These are phyloP conservation scores for Dendrocincla fuliginosa DNA, from an alignment of 2,797 vertebrate species.

Conservation along the genomic window DNA sequence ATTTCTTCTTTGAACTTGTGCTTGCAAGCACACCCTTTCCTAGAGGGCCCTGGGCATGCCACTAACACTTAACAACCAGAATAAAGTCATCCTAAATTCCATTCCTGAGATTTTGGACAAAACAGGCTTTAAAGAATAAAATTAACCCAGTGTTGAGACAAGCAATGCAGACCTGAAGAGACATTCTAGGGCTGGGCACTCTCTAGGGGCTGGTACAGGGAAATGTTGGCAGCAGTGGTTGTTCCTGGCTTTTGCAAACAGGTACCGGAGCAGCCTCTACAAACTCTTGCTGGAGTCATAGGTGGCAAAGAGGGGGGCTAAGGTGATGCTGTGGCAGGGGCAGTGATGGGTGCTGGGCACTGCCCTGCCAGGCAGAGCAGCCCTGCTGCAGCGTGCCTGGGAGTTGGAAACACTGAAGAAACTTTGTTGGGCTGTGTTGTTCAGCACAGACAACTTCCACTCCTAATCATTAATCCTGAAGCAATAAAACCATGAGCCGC, in stretches of 20 bases:
- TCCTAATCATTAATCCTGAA: not conserved
- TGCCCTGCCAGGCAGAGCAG: not conserved
- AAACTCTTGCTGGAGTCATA: not conserved
- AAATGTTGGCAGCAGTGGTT: not conserved
- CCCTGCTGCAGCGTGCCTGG: accelerated
- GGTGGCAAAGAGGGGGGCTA: not conserved
- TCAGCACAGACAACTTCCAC: not conserved
- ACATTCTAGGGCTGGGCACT: not conserved
- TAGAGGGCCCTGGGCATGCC: not conserved
- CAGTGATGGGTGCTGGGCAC: not conserved
- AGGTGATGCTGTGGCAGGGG: not conserved
- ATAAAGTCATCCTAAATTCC: not conserved
- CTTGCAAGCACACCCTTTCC: conserved; percentile 1
- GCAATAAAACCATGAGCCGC: not conserved
- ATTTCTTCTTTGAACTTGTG: conserved; percentile 30
- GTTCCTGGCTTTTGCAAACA: not conserved
- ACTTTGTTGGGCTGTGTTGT: not conserved
- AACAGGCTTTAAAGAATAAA: not conserved
- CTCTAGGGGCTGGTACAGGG: not conserved
- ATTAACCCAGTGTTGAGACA: not conserved
- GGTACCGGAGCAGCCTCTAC: not conserved
- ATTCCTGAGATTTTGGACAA: not conserved
- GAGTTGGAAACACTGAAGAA: not conserved
- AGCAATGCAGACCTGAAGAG: not conserved
- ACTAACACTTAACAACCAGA: not conserved